Evolutionary conservation across 2,113 vertebrate species (phyloP).

Genomic region (Pagrus major): DNA sequence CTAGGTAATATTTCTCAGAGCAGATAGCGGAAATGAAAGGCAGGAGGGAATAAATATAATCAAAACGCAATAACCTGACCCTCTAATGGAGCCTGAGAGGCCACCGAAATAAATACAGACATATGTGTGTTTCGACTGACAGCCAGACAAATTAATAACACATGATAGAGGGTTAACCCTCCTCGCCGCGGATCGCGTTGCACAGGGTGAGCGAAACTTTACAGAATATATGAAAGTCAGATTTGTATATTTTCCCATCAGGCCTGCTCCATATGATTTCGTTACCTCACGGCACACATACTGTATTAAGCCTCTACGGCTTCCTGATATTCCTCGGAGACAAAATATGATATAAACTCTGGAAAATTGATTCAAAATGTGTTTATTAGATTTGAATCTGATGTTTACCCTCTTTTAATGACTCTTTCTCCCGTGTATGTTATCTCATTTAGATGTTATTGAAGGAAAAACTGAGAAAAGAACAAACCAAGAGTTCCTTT

Average conservation of each 20-base stretch:
- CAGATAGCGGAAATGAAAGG: slow-evolving; percentile 83
- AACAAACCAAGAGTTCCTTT: neutral
- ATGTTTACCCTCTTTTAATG: neutral
- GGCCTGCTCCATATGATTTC: neutral
- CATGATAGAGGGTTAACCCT: slow-evolving; percentile 66
- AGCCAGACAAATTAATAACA: slow-evolving; percentile 87
- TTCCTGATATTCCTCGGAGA: neutral
- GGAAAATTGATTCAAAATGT: slow-evolving; percentile 1
- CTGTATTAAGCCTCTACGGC: neutral
- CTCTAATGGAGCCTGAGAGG: slow-evolving; percentile 83
- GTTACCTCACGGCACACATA: neutral
- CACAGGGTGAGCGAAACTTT: neutral
- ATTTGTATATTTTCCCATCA: neutral
- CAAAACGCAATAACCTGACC: slow-evolving; percentile 86
- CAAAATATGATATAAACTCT: neutral
- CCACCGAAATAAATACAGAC: slow-evolving; percentile 83
- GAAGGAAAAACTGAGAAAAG: neutral
- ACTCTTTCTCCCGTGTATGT: neutral
- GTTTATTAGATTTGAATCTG: neutral
- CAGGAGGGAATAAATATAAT: slow-evolving; percentile 83
- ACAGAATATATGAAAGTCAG: neutral
- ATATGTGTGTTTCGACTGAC: slow-evolving; percentile 81
- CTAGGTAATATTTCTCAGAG: slow-evolving; percentile 79
- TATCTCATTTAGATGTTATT: neutral
- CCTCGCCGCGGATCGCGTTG: too few relatives aligned